phyloP scores from a whole-genome alignment of 2,797 vertebrate species.

The Neopelma chrysocephalum region DNA sequence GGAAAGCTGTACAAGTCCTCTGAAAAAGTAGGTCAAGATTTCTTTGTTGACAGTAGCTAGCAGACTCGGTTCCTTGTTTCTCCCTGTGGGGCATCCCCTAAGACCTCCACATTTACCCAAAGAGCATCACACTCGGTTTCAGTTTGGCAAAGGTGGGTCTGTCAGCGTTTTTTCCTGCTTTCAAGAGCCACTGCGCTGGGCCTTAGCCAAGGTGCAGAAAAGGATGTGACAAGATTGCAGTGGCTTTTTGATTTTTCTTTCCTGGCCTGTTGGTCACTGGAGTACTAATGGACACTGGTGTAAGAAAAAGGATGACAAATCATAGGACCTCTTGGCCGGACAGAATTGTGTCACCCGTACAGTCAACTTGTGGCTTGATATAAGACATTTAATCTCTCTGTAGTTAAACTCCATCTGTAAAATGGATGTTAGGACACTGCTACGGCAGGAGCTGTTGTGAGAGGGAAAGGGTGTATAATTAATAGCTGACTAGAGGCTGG shows the following conservation, averaged over 20 bases:
- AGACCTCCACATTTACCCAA: neutral
- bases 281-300: neutral
- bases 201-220: neutral
- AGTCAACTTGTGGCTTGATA: neutral
- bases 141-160: neutral
- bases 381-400: constrained; percentile 17
- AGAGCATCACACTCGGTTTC: neutral
- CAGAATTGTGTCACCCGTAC: neutral
- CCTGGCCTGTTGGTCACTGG: neutral
- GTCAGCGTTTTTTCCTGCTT: neutral
- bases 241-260: constrained; percentile 2
- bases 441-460: neutral
- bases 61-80: neutral
- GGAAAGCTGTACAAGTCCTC: neutral
- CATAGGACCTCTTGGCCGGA: neutral
- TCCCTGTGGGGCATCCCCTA: neutral
- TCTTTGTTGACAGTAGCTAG: neutral
- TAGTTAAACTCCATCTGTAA: constrained; percentile 10
- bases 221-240: neutral
- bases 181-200: neutral
- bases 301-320: constrained; percentile 6
- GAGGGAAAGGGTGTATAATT: constrained; percentile 27
- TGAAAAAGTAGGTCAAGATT: neutral
- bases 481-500: constrained; percentile 50
- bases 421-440: constrained; percentile 7